Evolutionary conservation across 2,113 vertebrate species (phyloP), one percentile per base, ranked within the genome.

Genomic region (Paramisgurnus dabryanus): DNA sequence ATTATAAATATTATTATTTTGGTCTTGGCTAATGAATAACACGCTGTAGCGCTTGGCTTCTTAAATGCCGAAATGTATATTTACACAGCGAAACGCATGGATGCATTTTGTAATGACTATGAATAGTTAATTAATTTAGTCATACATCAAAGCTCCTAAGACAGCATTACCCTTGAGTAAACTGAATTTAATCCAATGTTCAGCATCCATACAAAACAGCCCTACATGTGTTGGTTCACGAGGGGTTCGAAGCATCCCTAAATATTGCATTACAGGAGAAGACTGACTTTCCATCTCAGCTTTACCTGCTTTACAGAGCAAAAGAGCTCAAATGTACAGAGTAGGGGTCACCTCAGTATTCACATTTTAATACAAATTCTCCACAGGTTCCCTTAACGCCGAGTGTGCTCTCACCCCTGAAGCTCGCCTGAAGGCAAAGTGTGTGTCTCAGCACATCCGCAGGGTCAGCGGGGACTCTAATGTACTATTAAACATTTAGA

Each of bases 401-500:
- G 55, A 60, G 61, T 47, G 45, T 55, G 18, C 78, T 74, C 47
- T 50, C 60, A 71, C 40, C 61, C 66, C 61, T 76, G n/a, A 66
- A 83, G 68, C 17, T 27, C 34, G 78, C 64, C 34, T 64, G 12
- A 49, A 47, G 67, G 63, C 7, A 82, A 85, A 69, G 64, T 80
- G 81, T 75, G 65, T 81, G 41, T 79, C 73, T 85, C 73, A 83
- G 84, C 81, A 78, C 63, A 83, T 78, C 65, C 55, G n/a, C 47
- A 53, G 50, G 47, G 41, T 45, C 78, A 10, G 68, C 69, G 65
- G 68, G 39, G 63, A 76, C 47, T 74, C 66, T 79, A 79, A 81
- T 81, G 68, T 79, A 67, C 70, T 76, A 85, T 81, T 83, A 83
- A 83, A 83, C 82, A 81, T 86, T 83, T 76, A 83, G 58, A 81